Evolutionary conservation across 2,888 invertebrate genomes (phyloP).

Genomic region (Sinohyriopsis cumingii): DNA sequence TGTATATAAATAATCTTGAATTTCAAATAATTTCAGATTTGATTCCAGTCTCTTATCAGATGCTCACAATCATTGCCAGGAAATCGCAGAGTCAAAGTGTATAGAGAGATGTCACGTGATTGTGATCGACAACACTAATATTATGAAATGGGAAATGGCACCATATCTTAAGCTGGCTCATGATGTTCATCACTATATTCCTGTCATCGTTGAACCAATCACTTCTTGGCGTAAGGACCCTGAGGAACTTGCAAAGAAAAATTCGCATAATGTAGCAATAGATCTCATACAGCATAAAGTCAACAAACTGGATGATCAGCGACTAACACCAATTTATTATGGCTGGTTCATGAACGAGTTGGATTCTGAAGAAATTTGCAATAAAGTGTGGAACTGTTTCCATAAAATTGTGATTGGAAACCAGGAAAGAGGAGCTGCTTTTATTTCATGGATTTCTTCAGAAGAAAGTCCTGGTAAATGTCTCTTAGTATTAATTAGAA

Average conservation of each 20-base stretch:
- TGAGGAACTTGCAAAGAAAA: constrained; percentile 52
- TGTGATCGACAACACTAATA: constrained; percentile 71
- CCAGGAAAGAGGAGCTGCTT: too few species aligned
- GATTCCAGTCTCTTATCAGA: constrained; percentile 52
- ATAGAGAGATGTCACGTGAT: constrained; percentile 48
- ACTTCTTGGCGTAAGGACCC: constrained; percentile 68
- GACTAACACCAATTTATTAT: constrained; percentile 61
- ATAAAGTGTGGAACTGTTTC: too few species aligned
- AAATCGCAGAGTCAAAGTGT: constrained; percentile 57
- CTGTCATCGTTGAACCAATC: constrained; percentile 65
- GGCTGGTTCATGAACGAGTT: constrained; percentile 64
- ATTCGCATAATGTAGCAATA: constrained; percentile 58
- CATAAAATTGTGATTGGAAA: too few species aligned
- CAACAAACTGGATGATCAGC: constrained; percentile 14
- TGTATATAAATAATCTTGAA: too few species aligned
- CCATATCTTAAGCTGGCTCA: constrained; percentile 63
- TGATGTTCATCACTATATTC: constrained; percentile 54
- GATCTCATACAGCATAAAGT: constrained; percentile 42
- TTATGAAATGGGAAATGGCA: constrained; percentile 68
- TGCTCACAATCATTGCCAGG: constrained; percentile 66
- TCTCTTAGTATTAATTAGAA: too few species aligned
- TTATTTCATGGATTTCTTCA: too few species aligned
- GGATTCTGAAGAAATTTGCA: constrained; percentile 28
- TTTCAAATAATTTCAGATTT: constrained; percentile 41
- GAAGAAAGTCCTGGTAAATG: too few species aligned